Conservation (phyloP, 2,888 invertebrate species). For the Ferdinandea cuprea region DNA sequence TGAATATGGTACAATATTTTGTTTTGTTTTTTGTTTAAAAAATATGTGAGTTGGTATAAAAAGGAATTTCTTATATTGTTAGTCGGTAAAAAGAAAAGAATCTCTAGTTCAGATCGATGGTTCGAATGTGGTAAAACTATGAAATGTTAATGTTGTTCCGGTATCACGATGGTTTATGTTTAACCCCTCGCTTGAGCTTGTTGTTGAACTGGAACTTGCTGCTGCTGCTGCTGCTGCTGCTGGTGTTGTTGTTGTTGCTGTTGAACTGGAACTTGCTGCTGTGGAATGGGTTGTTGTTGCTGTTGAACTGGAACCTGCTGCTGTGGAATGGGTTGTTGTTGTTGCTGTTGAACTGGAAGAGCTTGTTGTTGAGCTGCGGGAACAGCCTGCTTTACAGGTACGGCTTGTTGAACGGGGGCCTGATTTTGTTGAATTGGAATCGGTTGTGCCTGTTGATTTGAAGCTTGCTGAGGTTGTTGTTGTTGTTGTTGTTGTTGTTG, state of each 20-base stretch:
- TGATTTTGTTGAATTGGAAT: slow-evolving; percentile 76
- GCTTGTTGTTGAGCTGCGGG: slow-evolving; percentile 4
- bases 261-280: slow-evolving; percentile 69
- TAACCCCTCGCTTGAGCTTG: slow-evolving; percentile 75
- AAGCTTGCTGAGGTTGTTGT: slow-evolving; percentile 20
- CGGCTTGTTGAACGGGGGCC: slow-evolving; percentile 36
- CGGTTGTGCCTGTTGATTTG: slow-evolving; percentile 77
- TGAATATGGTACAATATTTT: slow-evolving; percentile 30
- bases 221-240: slow-evolving; percentile 75
- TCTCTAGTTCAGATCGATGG: slow-evolving; percentile 46
- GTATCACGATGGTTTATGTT: slow-evolving; percentile 40
- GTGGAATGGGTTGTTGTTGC: slow-evolving; percentile 54
- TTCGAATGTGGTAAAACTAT: slow-evolving; percentile 14
- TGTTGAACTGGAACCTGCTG: slow-evolving; percentile 73
- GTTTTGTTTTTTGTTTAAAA: slow-evolving; percentile 3
- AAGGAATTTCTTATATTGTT: slow-evolving; percentile 42
- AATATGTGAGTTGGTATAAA: slow-evolving; percentile 49
- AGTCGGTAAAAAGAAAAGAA: slow-evolving; percentile 21
- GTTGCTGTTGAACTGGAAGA: slow-evolving; percentile 54
- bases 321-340: slow-evolving; percentile 55
- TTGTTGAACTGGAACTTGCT: slow-evolving; percentile 76
- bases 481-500: slow-evolving; percentile 50
- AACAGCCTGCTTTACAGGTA: slow-evolving; percentile 24
- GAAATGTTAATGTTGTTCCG: slow-evolving; percentile 13
- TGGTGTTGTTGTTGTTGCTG: slow-evolving; percentile 70